phyloP scores from a whole-genome alignment of 30 jellyfish, hydroid and myxozoan species.

The Chrysaora quinquecirrha region DNA sequence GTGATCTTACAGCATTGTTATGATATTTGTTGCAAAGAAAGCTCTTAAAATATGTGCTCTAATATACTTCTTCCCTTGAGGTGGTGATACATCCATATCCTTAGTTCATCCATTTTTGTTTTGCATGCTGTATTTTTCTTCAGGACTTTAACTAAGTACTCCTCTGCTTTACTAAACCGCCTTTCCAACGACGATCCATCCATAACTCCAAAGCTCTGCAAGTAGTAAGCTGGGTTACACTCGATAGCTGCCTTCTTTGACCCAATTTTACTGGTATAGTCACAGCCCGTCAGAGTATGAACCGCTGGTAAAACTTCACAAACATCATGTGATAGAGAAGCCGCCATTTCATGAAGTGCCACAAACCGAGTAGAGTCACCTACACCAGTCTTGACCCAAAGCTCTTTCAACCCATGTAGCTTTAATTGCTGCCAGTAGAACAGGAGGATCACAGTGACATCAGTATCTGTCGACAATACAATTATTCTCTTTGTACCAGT shows the following conservation, averaged over 20 bases:
- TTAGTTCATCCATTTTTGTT: constrained; percentile 6
- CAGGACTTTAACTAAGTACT: constrained; percentile 6
- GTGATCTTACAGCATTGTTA: constrained; percentile 23
- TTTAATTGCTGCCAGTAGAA: background rate
- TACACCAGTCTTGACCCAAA: constrained; percentile 14
- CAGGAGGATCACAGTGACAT: constrained; percentile 5
- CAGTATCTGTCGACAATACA: constrained; percentile 29
- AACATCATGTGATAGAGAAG: background rate
- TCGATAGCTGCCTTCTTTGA: constrained; percentile 15
- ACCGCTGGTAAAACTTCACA: constrained; percentile 27
- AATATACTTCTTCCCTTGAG: background rate
- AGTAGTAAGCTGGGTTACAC: constrained; percentile 8
- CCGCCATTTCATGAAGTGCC: constrained; percentile 8
- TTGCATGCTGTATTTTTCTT: constrained; percentile 14
- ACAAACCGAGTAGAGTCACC: constrained; percentile 16
- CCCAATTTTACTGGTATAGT: constrained; percentile 22
- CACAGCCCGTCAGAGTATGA: constrained; percentile 25
- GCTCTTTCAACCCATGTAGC: constrained; percentile 30
- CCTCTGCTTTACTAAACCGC: background rate
- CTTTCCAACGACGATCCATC: background rate
- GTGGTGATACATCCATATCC: constrained; percentile 24
- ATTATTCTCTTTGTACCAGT: constrained; percentile 5
- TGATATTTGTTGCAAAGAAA: constrained; percentile 6
- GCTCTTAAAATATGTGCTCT: constrained; percentile 9
- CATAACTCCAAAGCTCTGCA: constrained; percentile 1